Base-by-base conservation (phyloP, 2,113 vertebrate species). In the Rhinoptilus africanus region DNA sequence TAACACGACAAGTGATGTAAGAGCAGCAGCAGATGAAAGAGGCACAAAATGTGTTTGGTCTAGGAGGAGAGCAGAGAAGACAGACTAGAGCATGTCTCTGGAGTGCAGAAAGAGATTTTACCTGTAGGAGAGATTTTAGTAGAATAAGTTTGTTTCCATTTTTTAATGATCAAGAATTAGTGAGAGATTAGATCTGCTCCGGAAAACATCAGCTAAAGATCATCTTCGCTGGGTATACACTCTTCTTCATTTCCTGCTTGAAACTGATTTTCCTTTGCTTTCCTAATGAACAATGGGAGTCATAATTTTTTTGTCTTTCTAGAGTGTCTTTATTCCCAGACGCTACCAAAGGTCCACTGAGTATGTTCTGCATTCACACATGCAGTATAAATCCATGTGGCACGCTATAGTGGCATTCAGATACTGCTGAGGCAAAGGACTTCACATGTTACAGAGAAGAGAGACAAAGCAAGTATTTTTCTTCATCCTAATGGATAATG, bases 191-290 rank as follows among this genome's bases (percentile, higher is more conserved):
- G 23, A 87, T 85, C 30, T 64, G 50, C n/a, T 51, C 35, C 47
- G 41, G 37, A 63, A 80, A 81, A 88, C 11, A 2, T 88, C 67
- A 85, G 34, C 67, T 76, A 80, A 63, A 13, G 41, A 67, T 76
- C 35, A 59, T 39, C 53, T 78, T 83, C 75, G 39, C 53, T 60
- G 34, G 9, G 4, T 73, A 22, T 68, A 59, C 5, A 8, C 20
- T 90, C 22, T 66, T 67, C 30, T 64, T 77, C 32, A 63, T 90
- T 76, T 92, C 57, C 91, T 85, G 45, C 45, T 80, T 88, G 35
- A 85, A 79, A 64, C 27, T 79, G 27, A 60, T 76, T 93, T 93
- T 88, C 22, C 35, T 68, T 83, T 93, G 11, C 43, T 90, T 88
- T 56, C 21, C n/a, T 91, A 27, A 76, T 48, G 43, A 30, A 54